Percentiles rank a stretch among this genome's conserved stretches.
These are phyloP conservation scores for Tyrophagus putrescentiae DNA, from an alignment of 1,140 invertebrate genomes.

Conservation along the genomic window DNA sequence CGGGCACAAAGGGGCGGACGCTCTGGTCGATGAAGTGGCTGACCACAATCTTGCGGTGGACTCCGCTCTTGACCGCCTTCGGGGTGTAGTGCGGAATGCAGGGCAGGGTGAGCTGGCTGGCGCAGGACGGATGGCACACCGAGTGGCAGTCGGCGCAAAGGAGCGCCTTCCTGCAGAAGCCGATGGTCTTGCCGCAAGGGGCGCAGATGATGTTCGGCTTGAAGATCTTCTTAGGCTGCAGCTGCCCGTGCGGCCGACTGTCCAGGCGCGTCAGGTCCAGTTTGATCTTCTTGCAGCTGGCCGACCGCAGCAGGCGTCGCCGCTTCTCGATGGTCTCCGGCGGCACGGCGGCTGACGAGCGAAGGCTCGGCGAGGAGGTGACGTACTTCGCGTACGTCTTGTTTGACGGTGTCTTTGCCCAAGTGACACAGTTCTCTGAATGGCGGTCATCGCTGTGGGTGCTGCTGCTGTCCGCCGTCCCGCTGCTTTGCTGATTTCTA, in stretches of 20 bases:
- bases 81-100: slow-evolving; percentile 46
- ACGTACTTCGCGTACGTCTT: no score
- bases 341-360: no score
- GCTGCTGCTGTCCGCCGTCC: no score
- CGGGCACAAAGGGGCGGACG: slow-evolving; percentile 75
- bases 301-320: slow-evolving; percentile 25
- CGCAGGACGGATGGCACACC: slow-evolving; percentile 59
- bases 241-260: slow-evolving; percentile 52
- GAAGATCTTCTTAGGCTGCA: slow-evolving; percentile 63
- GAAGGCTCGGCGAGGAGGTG: no score
- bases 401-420: no score
- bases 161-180: slow-evolving; percentile 56
- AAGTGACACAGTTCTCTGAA: no score
- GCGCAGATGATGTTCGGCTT: slow-evolving; percentile 63
- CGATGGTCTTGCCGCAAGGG: slow-evolving; percentile 50
- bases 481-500: no score
- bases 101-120: slow-evolving; percentile 57
- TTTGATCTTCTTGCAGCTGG: not conserved
- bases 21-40: slow-evolving; percentile 58
- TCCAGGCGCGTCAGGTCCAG: not conserved
- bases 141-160: slow-evolving; percentile 63
- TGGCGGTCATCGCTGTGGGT: no score
- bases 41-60: slow-evolving; percentile 35
- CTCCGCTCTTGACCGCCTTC: slow-evolving; percentile 4
- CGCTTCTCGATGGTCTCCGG: slow-evolving; percentile 22